phyloP scores from a whole-genome alignment of 2,797 vertebrate species.

The Microctenopoma steveboyesi region DNA sequence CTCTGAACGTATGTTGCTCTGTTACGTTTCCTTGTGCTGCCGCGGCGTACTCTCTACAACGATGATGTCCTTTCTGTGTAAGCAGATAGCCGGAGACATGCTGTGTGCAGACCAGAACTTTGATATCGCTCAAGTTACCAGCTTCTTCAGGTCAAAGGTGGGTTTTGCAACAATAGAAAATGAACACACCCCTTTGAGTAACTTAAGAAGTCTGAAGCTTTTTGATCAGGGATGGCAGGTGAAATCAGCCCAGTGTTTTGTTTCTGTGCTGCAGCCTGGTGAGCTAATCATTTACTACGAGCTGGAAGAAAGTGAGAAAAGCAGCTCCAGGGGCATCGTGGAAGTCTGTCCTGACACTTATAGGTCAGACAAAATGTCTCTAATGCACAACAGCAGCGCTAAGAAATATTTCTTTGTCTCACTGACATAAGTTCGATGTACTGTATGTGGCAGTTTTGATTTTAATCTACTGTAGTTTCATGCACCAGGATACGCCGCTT shows the following conservation, averaged over 20 bases:
- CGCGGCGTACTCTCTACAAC: not conserved
- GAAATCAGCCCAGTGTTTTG: not conserved
- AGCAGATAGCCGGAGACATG: conserved; percentile 88
- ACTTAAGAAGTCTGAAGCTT: not conserved
- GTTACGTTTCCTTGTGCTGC: not conserved
- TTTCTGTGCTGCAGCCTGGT: conserved; percentile 76
- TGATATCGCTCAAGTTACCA: conserved; percentile 86
- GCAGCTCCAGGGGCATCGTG: conserved; percentile 85
- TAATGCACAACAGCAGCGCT: not conserved
- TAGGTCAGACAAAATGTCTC: conserved; percentile 71
- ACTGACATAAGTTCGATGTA: not conserved
- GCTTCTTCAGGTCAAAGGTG: conserved; percentile 88
- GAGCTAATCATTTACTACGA: conserved; percentile 88
- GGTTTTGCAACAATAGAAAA: conserved; percentile 16
- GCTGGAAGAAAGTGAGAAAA: conserved; percentile 84
- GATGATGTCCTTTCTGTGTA: conserved; percentile 5
- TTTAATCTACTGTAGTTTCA: conserved; percentile 4
- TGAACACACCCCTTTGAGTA: too few relatives aligned
- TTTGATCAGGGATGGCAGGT: not conserved
- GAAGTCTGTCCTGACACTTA: conserved; percentile 85
- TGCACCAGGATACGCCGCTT: conserved; percentile 81
- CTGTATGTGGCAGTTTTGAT: not conserved
- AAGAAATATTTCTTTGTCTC: not conserved
- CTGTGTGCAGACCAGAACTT: conserved; percentile 89
- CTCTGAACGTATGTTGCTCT: not conserved